phyloP scores from a whole-genome alignment of 2,113 vertebrate species.

The Mesoclemmys tuberculata region DNA sequence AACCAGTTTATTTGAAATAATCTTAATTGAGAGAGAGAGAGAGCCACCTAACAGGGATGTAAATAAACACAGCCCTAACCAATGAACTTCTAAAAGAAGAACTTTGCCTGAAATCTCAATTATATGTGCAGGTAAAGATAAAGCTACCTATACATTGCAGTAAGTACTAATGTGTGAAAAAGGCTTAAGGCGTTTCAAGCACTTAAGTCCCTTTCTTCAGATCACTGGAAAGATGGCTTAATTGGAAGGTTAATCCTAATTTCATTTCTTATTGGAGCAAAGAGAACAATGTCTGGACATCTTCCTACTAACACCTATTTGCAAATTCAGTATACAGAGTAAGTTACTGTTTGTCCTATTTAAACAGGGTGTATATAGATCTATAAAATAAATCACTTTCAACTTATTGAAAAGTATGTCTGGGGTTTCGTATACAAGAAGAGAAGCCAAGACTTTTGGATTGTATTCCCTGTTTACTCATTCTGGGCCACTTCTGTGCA shows the following conservation, averaged over 20 bases:
- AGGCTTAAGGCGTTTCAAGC: background rate
- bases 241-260: background rate
- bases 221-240: accelerated
- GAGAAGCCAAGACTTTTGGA: background rate
- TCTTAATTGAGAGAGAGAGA: background rate
- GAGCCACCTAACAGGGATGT: background rate
- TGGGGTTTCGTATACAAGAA: accelerated
- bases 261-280: background rate
- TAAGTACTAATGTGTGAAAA: background rate
- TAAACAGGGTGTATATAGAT: background rate
- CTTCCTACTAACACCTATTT: accelerated
- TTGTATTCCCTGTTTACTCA: background rate
- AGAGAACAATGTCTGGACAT: background rate
- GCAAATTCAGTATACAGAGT: accelerated
- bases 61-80: background rate
- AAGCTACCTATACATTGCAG: background rate
- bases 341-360: accelerated
- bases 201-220: background rate
- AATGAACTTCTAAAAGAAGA: background rate
- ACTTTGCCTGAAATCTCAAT: background rate
- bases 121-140: background rate
- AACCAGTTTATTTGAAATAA: background rate
- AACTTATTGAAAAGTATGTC: background rate
- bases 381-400: background rate
- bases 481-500: background rate